phyloP scores from a whole-genome alignment of 92 coral and sea anemone genomes.

The Actinostola sp. region DNA sequence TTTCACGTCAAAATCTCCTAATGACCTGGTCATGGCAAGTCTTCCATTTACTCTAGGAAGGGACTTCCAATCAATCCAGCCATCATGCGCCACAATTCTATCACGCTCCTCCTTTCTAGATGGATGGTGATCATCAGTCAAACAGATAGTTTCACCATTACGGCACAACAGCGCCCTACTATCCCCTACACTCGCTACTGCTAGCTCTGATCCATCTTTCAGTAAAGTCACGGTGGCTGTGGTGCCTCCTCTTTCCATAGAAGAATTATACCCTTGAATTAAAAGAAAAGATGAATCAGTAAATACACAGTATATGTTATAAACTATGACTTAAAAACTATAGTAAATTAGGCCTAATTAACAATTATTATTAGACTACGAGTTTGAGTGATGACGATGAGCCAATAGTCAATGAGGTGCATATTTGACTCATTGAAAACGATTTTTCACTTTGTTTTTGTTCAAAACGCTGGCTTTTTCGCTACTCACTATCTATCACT shows the following conservation, averaged over 20 bases:
- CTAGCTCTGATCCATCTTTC: slow-evolving; percentile 84
- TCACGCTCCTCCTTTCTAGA: slow-evolving; percentile 70
- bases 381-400: no score
- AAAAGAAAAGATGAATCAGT: no score
- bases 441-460: no score
- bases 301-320: background rate
- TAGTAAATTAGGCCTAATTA: no score
- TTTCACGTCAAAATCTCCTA: slow-evolving; percentile 93
- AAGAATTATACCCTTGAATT: slow-evolving; percentile 46
- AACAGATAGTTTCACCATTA: slow-evolving; percentile 61
- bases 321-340: background rate
- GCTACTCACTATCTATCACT: no score
- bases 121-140: slow-evolving; percentile 91
- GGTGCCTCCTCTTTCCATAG: slow-evolving; percentile 72
- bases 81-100: slow-evolving; percentile 67
- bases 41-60: slow-evolving; percentile 90
- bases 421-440: no score
- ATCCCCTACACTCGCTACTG: slow-evolving; percentile 90
- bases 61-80: slow-evolving; percentile 79
- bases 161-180: slow-evolving; percentile 88
- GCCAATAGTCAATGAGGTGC: no score
- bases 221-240: slow-evolving; percentile 93
- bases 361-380: no score
- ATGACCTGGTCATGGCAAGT: slow-evolving; percentile 93
- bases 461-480: no score